Evolutionary conservation across 2,797 vertebrate genomes (phyloP).

Genomic region (Brachymystax lenok): DNA sequence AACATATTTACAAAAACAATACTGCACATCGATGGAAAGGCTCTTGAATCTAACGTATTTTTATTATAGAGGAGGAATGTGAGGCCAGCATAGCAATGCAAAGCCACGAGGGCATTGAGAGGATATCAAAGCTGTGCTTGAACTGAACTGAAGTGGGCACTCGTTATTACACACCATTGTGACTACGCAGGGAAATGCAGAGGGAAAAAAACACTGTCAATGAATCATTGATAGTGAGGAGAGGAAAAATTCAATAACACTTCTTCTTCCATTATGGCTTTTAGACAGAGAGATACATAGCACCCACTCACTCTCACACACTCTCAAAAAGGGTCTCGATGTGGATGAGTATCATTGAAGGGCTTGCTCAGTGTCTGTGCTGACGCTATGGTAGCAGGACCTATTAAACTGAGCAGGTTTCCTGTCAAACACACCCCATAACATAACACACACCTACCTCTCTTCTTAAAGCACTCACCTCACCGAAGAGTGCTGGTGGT

Average conservation of each 20-base stretch:
- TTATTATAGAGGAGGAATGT: background rate
- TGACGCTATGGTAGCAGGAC: slow-evolving; percentile 13
- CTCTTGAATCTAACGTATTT: background rate
- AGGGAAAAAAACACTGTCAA: slow-evolving; percentile 30
- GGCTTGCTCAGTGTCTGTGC: slow-evolving; percentile 44
- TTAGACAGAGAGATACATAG: slow-evolving; percentile 23
- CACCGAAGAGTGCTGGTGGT: slow-evolving; percentile 19
- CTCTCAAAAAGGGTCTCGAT: slow-evolving; percentile 18
- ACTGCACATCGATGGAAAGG: slow-evolving; percentile 1
- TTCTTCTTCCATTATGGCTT: slow-evolving; percentile 26
- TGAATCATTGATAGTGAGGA: slow-evolving; percentile 30
- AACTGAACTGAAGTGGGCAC: slow-evolving; percentile 31
- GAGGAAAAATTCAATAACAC: slow-evolving; percentile 27
- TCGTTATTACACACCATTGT: slow-evolving; percentile 22
- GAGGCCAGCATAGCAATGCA: background rate
- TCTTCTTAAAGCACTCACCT: slow-evolving; percentile 36
- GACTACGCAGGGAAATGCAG: slow-evolving; percentile 5
- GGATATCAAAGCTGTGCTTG: background rate
- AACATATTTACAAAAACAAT: background rate
- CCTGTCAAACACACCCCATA: slow-evolving; percentile 28
- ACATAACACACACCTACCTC: slow-evolving; percentile 14
- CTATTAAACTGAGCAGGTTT: slow-evolving; percentile 23
- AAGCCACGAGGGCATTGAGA: background rate
- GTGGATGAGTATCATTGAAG: slow-evolving; percentile 45
- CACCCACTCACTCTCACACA: background rate